A percentile compares a stretch with the other conserved stretches of the same genome.
Conservation (phyloP, 2,888 invertebrate genomes). For the Cetonia aurata region DNA sequence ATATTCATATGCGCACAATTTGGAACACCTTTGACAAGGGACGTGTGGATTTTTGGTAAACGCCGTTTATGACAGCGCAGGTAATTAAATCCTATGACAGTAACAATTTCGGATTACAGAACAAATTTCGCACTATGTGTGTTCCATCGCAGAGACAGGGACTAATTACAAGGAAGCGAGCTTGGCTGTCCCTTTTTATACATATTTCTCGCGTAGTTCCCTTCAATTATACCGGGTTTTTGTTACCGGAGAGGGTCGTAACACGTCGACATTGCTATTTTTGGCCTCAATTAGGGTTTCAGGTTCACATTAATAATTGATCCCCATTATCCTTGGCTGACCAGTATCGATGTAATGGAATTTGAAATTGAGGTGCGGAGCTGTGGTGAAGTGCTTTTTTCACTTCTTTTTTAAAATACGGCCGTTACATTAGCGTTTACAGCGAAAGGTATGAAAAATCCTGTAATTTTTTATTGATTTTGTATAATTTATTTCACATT, state of each 20-base stretch:
- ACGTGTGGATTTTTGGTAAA: neutral
- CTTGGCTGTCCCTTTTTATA: neutral
- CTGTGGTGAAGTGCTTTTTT: no score
- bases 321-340: neutral
- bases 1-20: no score
- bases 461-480: no score
- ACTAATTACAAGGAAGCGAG: slow-evolving; percentile 19
- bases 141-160: neutral
- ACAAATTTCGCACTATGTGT: neutral
- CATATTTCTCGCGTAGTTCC: slow-evolving; percentile 15
- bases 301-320: slow-evolving; percentile 10
- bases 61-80: neutral
- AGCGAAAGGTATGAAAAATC: no score
- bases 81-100: slow-evolving; percentile 14
- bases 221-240: slow-evolving; percentile 23
- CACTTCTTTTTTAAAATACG: no score
- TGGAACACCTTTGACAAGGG: no score
- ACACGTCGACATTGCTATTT: slow-evolving; percentile 24
- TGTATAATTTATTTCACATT: no score
- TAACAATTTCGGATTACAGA: slow-evolving; percentile 14
- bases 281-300: slow-evolving; percentile 5
- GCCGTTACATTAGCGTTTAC: no score
- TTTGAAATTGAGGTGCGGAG: no score
- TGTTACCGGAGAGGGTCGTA: slow-evolving; percentile 7
- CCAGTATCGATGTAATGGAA: no score